Evolutionary conservation across 2,113 vertebrate genomes (phyloP), one percentile per base, ranked within the genome.

Genomic region (Clinocottus analis): DNA sequence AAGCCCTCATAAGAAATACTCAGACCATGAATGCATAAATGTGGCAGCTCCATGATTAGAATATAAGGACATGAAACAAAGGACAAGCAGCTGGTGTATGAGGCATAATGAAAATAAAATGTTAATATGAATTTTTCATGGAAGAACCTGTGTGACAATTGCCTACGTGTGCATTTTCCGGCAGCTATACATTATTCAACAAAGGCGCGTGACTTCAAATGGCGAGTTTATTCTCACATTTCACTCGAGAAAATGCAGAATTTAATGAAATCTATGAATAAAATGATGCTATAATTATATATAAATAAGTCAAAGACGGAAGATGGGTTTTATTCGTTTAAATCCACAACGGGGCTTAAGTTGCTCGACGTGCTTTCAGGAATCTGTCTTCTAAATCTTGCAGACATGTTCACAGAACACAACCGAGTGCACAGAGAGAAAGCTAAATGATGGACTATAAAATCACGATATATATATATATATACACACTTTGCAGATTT

Each of bases 61-160:
- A 75, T 88, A 86, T 65, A 69, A 90, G 77, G 85, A 89, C 75
- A 67, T 63, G 83, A 87, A 91, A 90, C 75, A 89, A 82, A 92
- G 85, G 85, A 89, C 87, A 79, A 82, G 86, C 84, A 79, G 87
- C 80, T 72, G 83, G 80, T 45, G 63, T 53, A 68, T 62, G 76
- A 78, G 61, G 80, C 87, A 29, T 91, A 91, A 91, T 91, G 84
- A 91, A 92, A 91, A 90, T 89, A 90, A 89, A 87, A 85, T 82
- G 84, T 88, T 87, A 76, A 90, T 76, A 92, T 93, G 75, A 92
- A 94, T 93, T 83, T 93, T 93, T 93, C 89, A 93, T 92, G 84
- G 67, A 69, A 83, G 82, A 84, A 88, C 86, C 91, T 88, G 90
- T 79, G 84, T 78, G 88, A 93, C 91, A 92, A 88, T 91, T 87